Evolutionary conservation across 1,140 invertebrate genomes (phyloP).

Genomic region (Ceratoteleas bidentatus): DNA sequence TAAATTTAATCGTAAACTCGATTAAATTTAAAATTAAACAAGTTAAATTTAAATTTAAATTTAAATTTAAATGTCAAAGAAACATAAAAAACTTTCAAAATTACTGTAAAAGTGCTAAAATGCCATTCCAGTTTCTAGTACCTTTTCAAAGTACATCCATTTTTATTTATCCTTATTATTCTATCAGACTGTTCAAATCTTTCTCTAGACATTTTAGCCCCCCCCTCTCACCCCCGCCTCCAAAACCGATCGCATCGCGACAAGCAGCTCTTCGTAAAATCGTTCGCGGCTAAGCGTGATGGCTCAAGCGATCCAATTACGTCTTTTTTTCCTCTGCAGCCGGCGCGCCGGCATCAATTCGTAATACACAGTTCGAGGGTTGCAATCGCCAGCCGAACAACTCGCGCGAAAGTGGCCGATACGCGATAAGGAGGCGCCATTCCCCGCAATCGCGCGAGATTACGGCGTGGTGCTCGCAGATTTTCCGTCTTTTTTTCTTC

Average conservation of each 20-base stretch:
- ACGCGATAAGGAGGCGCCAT: slow-evolving; percentile 47
- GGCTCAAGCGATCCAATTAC: slow-evolving; percentile 37
- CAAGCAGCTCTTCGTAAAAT: slow-evolving; percentile 28
- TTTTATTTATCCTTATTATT: too few species aligned
- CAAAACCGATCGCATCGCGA: not conserved
- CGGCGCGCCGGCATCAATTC: slow-evolving; percentile 37
- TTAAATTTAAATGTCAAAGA: too few species aligned
- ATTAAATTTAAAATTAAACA: too few species aligned
- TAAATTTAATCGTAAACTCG: too few species aligned
- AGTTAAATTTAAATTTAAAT: too few species aligned
- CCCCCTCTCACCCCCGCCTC: too few species aligned
- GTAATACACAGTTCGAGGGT: slow-evolving; percentile 52
- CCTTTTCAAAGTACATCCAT: too few species aligned
- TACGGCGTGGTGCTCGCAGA: slow-evolving; percentile 64
- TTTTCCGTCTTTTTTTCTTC: not conserved
- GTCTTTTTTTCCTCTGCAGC: slow-evolving; percentile 14
- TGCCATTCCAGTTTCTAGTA: too few species aligned
- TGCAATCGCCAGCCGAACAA: slow-evolving; percentile 43
- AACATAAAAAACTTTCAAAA: too few species aligned
- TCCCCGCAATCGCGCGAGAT: slow-evolving; percentile 43
- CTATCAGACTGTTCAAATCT: too few species aligned
- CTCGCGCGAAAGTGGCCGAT: slow-evolving; percentile 42
- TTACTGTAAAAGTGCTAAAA: too few species aligned
- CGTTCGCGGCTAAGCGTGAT: slow-evolving; percentile 12
- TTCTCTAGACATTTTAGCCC: too few species aligned